Evolutionary conservation across 2,888 invertebrate genomes (phyloP), one percentile per base, ranked within the genome.

Genomic region (Meteorus colon): DNA sequence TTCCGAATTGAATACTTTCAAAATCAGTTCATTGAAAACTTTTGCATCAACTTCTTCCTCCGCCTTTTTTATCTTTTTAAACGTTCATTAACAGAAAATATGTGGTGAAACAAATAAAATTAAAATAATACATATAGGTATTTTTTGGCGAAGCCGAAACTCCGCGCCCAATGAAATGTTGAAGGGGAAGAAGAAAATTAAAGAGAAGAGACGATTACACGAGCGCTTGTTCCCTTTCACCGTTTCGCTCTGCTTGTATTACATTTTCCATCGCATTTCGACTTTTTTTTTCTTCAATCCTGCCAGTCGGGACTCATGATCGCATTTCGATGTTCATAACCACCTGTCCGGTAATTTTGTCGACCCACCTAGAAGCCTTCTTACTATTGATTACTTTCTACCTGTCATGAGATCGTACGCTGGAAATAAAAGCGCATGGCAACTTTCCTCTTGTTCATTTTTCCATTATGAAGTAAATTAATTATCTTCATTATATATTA

Each of bases 321-420:
- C 19, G 12, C 41, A 55, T 55, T 55, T n/a, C 8, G 55, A 24
- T 41, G 55, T 24, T 24, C 24, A 19, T 16, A 10, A n/a, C 55
- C 55, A 55, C 55, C 55, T 55, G 55, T 55, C 55, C 19, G 6
- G 6, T 55, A 55, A 55, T 55, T 55, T 55, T 55, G 19, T 24
- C 19, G 10, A 55, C 6, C 19, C 24, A 55, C 55, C 24, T 55
- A 19, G 2, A 12, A 55, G 6, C 55, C 4, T 55, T 55, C 19
- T 55, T 41, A 12, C 12, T 8, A 41, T 41, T 12, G 12, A 8
- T 41, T 41, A 41, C 41, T 41, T 41, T 41, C 41, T 41, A 41
- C 41, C 2, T 41, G 41, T 41, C 4, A 41, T 8, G 41, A 5
- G 41, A 12, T 12, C 41, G 41, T 2, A 6, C 41, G 55, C 0